Conservation (phyloP, 2,888 invertebrate species). For the Mycalesis mineus region DNA sequence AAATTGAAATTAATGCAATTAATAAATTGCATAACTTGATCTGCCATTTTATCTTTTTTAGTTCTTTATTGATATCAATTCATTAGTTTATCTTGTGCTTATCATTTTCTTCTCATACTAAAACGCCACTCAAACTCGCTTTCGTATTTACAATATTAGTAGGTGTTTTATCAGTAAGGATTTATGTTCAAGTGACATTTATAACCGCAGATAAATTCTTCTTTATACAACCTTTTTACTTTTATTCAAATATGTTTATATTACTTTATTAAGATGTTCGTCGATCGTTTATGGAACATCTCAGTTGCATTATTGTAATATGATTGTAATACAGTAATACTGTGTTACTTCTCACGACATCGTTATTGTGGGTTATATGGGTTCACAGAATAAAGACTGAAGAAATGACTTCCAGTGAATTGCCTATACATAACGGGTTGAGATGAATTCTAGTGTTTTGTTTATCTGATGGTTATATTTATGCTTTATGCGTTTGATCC, state of each 20-base stretch:
- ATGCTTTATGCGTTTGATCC: too few species aligned
- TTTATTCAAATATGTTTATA: not conserved
- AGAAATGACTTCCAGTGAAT: slow-evolving; percentile 13
- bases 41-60: too few species aligned
- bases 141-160: slow-evolving; percentile 1
- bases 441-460: not conserved
- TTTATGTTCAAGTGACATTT: slow-evolving; percentile 12
- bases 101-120: not conserved
- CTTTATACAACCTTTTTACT: slow-evolving; percentile 2
- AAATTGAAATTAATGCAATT: too few species aligned
- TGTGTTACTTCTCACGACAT: slow-evolving; percentile 19
- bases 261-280: not conserved
- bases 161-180: slow-evolving; percentile 1
- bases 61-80: too few species aligned
- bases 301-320: slow-evolving; percentile 18
- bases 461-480: not conserved
- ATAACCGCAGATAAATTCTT: slow-evolving; percentile 4
- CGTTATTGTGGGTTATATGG: slow-evolving; percentile 6
- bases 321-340: too few species aligned
- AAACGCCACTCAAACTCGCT: not conserved
- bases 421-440: not conserved
- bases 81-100: too few species aligned
- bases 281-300: slow-evolving; percentile 12
- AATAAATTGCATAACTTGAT: too few species aligned
- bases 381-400: slow-evolving; percentile 1